Evolutionary conservation across 2,888 invertebrate species (phyloP).

Genomic region (Cosmorhoe ocellata): DNA sequence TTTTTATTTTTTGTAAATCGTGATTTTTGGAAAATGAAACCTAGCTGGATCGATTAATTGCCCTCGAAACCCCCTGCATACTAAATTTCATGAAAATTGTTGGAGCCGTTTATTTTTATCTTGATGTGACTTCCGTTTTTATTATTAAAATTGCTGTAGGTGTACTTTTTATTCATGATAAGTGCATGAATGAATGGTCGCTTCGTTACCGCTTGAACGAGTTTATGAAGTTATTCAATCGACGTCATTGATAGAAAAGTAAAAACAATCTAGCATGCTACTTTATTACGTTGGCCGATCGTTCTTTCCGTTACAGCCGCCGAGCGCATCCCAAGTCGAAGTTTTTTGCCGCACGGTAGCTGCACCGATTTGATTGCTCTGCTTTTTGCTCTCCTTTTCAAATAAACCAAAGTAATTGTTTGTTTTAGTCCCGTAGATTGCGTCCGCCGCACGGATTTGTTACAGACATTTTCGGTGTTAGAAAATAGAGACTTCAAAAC

Average conservation of each 20-base stretch:
- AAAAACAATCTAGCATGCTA: constrained; percentile 47
- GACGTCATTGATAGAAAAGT: constrained; percentile 19
- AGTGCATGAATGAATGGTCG: constrained; percentile 11
- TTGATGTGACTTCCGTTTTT: too few relatives aligned
- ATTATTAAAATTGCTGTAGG: constrained; percentile 18
- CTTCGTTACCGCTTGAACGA: constrained; percentile 8
- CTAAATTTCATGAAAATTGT: too few relatives aligned
- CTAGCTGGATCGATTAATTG: too few relatives aligned
- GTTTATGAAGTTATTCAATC: constrained; percentile 14
- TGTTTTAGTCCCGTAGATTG: constrained; percentile 78
- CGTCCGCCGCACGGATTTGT: constrained; percentile 73
- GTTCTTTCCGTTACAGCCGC: constrained; percentile 55
- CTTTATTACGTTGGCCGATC: constrained; percentile 63
- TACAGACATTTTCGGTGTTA: constrained; percentile 69
- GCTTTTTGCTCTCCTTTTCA: constrained; percentile 76
- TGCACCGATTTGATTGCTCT: constrained; percentile 78
- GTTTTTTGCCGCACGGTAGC: constrained; percentile 76
- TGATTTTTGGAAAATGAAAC: too few relatives aligned
- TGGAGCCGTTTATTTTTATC: too few relatives aligned
- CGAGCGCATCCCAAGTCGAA: constrained; percentile 57
- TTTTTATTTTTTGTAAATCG: too few relatives aligned
- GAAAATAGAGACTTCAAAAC: constrained; percentile 75
- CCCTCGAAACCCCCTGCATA: too few relatives aligned
- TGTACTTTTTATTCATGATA: constrained; percentile 2
- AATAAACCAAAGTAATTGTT: constrained; percentile 81